Evolutionary conservation across 2,797 vertebrate species (phyloP), one percentile per base, ranked within the genome.

Genomic region (Myotis vivesi): DNA sequence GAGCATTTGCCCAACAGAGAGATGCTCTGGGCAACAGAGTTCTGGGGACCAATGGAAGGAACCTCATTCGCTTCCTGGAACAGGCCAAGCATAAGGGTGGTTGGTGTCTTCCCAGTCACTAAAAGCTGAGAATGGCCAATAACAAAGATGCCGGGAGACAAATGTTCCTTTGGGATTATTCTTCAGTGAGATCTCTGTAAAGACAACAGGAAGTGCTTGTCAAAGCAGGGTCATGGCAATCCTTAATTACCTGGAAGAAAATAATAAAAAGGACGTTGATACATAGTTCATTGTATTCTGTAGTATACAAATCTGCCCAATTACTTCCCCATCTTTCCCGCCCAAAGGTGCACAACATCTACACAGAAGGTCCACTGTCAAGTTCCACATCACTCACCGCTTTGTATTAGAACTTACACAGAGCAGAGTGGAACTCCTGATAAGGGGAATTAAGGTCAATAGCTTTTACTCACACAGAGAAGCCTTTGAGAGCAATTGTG

Each of bases 241-340:
- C 82, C 41, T 73, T 57, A 53, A 92, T 91, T 92, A 96, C 95
- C 98, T 98, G 97, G 33, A 97, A 96, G 94, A 95, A 88, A 98
- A 95, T 41, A 98, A 95, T 30, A 91, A 95, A 95, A 90, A 97
- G 75, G 64, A 97, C 28, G 75, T 51, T 64, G 83, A 87, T 49
- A 88, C 46, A 22, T 1, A 19, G 76, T 73, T 85, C 55, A 51
- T 1, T 75, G 57, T 33, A 22, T 49, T 95, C 57, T 46, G n/a
- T 0, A 88, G 46, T 8, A 82, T 49, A 84, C 1, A 9, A 77
- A 69, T 66, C 89, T 6, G 4, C 64, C 87, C 53, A 28, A 62
- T 36, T 36, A 38, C 46, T 77, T 85, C 36, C 53, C 19, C 82
- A 51, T 62, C 76, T 93, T 59, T 87, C 84, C 59, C 11, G 15